Base-by-base conservation (phyloP, 2,797 vertebrate species). In the Chloroceryle amazona region DNA sequence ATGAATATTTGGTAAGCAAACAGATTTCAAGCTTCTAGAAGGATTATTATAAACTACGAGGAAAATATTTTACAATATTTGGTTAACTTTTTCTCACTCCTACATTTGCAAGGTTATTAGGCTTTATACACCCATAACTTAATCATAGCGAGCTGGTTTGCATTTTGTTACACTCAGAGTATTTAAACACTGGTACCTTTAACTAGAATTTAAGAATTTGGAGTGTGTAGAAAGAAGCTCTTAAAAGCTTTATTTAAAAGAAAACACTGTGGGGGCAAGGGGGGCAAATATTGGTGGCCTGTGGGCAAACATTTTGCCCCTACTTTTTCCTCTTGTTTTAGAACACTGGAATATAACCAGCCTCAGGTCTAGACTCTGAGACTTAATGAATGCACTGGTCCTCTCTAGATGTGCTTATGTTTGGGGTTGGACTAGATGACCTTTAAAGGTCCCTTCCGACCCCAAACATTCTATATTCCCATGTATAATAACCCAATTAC, bases 1-100 rank as follows among this genome's bases (percentile, higher is more conserved):
- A 96, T 85, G 81, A 94, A 76, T 95, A 96, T 95, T 96, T 86
- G 93, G 93, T 89, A 92, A 92, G 93, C 93, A 97, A 96, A 96
- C 88, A 94, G 57, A 61, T 89, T 86, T 93, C 51, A 76, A 66
- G 86, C 94, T 94, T 86, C 90, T 90, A 51, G 88, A 90, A 93
- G 86, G 86, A 73, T 84, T 92, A 92, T 95, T 94, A 76, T 9
- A 67, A 94, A 90, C 70, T 66, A 47, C 1, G 66, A 95, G 73
- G 73, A 89, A 96, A 96, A 85, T 54, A 74, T 70, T 93, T 85
- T 57, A 47, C 14, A 79, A 9, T 42, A 52, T 90, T 89, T 86
- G 86, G 55, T 39, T 44, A 46, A 55, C 47, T 89, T 89, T 82
- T 91, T n/a, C 51, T 47, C 41, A 33, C 47, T 83, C 33, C 18